Percentiles rank a stretch among this genome's conserved stretches.
Evolutionary conservation across 2,113 vertebrate species (phyloP).

Genomic region (Antennarius striatus): DNA sequence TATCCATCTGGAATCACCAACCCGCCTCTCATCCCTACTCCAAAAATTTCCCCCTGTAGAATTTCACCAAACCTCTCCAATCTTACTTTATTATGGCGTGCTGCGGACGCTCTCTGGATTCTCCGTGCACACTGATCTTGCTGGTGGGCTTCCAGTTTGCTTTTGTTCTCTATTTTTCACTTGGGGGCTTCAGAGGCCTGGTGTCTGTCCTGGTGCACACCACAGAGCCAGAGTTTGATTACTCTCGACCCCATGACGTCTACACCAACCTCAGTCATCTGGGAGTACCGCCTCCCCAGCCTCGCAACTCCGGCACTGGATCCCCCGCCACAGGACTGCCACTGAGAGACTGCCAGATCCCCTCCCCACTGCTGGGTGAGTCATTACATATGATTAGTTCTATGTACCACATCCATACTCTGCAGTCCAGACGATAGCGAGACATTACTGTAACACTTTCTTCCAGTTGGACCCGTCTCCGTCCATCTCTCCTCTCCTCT

Average conservation of each 20-base stretch:
- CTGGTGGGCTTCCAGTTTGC: conserved; percentile 94
- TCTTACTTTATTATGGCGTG: conserved; percentile 67
- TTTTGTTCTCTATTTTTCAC: conserved; percentile 93
- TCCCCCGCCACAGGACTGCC: conserved; percentile 65
- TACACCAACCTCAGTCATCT: conserved; percentile 92
- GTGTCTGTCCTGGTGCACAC: conserved; percentile 87
- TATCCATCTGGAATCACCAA: background rate
- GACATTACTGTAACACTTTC: no score
- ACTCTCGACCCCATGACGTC: conserved; percentile 90
- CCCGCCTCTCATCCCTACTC: conserved; percentile 15
- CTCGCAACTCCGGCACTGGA: conserved; percentile 66
- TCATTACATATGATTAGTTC: background rate
- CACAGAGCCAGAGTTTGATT: conserved; percentile 86
- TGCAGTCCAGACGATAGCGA: no score
- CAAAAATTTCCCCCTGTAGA: conserved; percentile 4
- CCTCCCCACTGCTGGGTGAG: conserved; percentile 88
- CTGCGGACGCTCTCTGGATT: conserved; percentile 79
- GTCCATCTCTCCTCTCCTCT: conserved; percentile 85
- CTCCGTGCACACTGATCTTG: conserved; percentile 89
- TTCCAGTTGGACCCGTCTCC: conserved; percentile 87
- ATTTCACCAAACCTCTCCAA: background rate
- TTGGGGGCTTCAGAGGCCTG: conserved; percentile 90
- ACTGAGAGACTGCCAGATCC: conserved; percentile 83
- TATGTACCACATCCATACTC: background rate
- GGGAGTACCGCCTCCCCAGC: conserved; percentile 65